Conservation (phyloP, 2,797 vertebrate species). For the Orestias chungarensis region DNA sequence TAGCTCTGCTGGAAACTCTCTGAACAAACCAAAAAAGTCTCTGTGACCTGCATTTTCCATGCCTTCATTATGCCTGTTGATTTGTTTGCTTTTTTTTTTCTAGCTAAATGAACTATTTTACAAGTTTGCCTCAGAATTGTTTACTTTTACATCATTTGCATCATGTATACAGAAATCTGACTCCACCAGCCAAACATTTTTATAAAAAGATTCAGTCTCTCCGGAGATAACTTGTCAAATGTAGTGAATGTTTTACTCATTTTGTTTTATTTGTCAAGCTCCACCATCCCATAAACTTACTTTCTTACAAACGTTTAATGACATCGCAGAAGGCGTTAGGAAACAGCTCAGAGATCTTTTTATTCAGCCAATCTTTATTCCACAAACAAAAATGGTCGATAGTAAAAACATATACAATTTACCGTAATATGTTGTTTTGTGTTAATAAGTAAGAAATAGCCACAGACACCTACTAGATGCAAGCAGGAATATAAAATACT, state of each 20-base stretch:
- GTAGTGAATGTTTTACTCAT: not conserved
- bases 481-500: not conserved
- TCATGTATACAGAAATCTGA: not conserved
- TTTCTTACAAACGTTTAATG: not conserved
- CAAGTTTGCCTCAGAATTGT: not conserved
- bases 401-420: too few relatives aligned
- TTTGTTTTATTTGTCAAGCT: not conserved
- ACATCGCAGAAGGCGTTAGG: not conserved
- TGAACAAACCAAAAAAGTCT: conserved; percentile 9
- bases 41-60: conserved; percentile 22
- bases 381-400: too few relatives aligned
- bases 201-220: not conserved
- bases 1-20: conserved; percentile 31
- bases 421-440: too few relatives aligned
- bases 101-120: not conserved
- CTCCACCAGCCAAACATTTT: not conserved
- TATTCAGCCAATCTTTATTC: not conserved
- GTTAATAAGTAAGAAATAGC: too few relatives aligned
- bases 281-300: not conserved
- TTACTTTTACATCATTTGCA: conserved; percentile 6
- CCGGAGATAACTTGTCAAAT: not conserved
- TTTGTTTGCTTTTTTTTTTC: not conserved
- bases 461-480: not conserved
- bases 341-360: not conserved
- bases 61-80: conserved; percentile 44